A percentile compares a stretch with the other conserved stretches of the same genome.
These are phyloP conservation scores for Stylophora pistillata DNA, from an alignment of 64 coral and sea anemone species.

Conservation along the genomic window DNA sequence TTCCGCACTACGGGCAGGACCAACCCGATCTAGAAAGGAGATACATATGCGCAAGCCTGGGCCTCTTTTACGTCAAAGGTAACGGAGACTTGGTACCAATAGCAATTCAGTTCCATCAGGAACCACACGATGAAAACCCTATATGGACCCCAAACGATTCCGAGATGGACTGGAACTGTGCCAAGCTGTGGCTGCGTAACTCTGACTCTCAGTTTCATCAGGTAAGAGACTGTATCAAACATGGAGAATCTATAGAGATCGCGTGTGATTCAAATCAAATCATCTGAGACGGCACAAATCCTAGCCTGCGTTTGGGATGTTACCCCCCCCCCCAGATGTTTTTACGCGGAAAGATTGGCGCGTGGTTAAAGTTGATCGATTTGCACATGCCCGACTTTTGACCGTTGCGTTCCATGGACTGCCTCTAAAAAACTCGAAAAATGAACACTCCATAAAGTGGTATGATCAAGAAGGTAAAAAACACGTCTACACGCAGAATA, in stretches of 20 bases:
- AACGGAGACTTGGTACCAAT: slow-evolving; percentile 71
- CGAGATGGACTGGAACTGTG: slow-evolving; percentile 83
- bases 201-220: slow-evolving; percentile 81
- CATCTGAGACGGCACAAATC: no score
- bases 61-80: slow-evolving; percentile 62
- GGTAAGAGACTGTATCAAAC: not conserved
- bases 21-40: slow-evolving; percentile 37
- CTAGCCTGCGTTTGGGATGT: no score
- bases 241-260: not conserved
- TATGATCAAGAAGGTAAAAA: no score
- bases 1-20: slow-evolving; percentile 59
- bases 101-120: slow-evolving; percentile 72
- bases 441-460: no score
- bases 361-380: no score
- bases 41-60: slow-evolving; percentile 70
- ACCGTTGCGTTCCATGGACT: no score
- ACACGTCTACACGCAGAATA: no score
- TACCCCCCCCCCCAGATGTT: no score
- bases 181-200: slow-evolving; percentile 74
- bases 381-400: no score
- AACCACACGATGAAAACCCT: slow-evolving; percentile 55
- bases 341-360: no score
- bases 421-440: no score
- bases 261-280: no score
- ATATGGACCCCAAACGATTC: slow-evolving; percentile 85